phyloP scores from a whole-genome alignment of 1,140 invertebrate species.

The Trigoniulus corallinus region DNA sequence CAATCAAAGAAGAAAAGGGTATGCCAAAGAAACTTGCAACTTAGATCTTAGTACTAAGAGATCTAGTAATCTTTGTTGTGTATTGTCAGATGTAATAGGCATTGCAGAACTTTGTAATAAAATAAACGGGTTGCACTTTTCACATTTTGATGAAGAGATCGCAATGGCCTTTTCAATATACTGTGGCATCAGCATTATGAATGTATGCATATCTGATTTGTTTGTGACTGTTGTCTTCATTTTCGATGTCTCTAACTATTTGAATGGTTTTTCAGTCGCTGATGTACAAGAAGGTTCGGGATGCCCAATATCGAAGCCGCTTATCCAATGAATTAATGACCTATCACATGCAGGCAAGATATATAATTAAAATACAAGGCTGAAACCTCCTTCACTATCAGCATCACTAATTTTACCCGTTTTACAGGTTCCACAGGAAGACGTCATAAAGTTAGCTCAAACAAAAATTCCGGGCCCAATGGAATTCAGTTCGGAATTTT shows the following conservation, averaged over 20 bases:
- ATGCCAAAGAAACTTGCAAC: slow-evolving; percentile 8
- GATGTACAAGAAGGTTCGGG: slow-evolving; percentile 58
- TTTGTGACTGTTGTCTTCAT: not conserved
- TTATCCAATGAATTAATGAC: slow-evolving; percentile 68
- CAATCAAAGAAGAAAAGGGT: slow-evolving; percentile 57
- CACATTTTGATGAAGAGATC: slow-evolving; percentile 63
- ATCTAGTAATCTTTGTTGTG: not conserved
- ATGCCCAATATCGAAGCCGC: slow-evolving; percentile 55
- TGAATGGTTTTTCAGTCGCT: slow-evolving; percentile 32
- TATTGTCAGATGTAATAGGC: slow-evolving; percentile 41
- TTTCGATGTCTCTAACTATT: not conserved
- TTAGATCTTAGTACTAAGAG: not conserved
- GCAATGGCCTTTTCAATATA: slow-evolving; percentile 67
- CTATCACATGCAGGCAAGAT: slow-evolving; percentile 59
- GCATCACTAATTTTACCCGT: not conserved
- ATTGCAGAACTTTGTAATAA: slow-evolving; percentile 79
- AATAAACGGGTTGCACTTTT: slow-evolving; percentile 49
- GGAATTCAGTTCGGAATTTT: slow-evolving; percentile 23
- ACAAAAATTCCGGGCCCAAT: slow-evolving; percentile 22
- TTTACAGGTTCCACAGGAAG: slow-evolving; percentile 27
- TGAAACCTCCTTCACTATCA: not conserved
- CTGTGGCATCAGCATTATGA: slow-evolving; percentile 67
- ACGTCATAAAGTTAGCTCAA: slow-evolving; percentile 24
- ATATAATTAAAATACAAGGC: not conserved
- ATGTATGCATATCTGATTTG: slow-evolving; percentile 31